Conservation (phyloP, 2,113 vertebrate genomes). For the Prunella fulvescens region DNA sequence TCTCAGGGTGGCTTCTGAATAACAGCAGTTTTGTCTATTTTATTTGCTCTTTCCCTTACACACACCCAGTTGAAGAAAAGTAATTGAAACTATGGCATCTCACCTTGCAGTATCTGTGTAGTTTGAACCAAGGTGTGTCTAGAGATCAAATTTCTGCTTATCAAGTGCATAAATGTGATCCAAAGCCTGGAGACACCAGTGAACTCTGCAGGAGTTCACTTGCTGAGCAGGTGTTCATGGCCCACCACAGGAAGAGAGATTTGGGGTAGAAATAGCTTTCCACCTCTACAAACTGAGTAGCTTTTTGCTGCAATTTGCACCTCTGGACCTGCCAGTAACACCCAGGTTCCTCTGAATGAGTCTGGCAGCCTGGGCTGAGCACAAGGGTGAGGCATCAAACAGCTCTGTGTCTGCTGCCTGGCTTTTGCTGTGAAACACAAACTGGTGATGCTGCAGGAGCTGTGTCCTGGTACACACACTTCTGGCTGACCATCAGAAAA, state of each 20-base stretch:
- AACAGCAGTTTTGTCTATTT: neutral
- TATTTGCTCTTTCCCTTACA: neutral
- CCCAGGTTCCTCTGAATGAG: neutral
- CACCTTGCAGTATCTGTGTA: neutral
- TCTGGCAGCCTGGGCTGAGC: neutral
- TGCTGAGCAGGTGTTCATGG: neutral
- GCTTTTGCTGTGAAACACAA: neutral
- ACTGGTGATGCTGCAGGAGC: neutral
- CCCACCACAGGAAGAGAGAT: neutral
- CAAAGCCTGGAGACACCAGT: slow-evolving; percentile 7
- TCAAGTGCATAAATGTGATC: neutral
- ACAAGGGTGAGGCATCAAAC: neutral
- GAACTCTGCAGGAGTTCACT: slow-evolving; percentile 1
- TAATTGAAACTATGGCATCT: slow-evolving; percentile 13
- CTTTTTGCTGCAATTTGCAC: neutral
- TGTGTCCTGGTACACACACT: neutral
- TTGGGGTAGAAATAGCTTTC: neutral
- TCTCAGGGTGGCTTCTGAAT: neutral
- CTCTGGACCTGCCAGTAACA: neutral
- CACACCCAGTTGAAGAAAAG: neutral
- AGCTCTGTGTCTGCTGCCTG: neutral
- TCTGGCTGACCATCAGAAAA: neutral
- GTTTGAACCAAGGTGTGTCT: neutral
- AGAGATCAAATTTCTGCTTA: slow-evolving; percentile 10
- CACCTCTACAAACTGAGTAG: neutral